Evolutionary conservation across 1,140 invertebrate species (phyloP), one percentile per base, ranked within the genome.

Genomic region (Lepidostoma basale): DNA sequence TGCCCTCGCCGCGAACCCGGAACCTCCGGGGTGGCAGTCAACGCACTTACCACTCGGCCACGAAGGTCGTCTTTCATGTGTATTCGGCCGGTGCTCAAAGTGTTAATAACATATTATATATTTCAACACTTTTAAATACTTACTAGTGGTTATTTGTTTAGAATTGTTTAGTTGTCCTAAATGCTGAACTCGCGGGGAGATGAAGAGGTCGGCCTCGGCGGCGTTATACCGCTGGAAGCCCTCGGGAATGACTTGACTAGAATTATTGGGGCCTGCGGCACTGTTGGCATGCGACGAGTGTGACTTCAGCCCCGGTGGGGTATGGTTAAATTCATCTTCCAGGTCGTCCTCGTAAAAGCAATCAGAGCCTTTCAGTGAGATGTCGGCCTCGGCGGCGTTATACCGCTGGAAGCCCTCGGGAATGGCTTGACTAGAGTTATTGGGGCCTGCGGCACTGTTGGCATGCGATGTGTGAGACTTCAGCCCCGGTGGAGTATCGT

Each of bases 321-420:
- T n/a, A 40, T 69, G 67, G 42, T 40, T 63, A 12, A 69, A 36
- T 18, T 69, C 52, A 16, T 68, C 67, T 47, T 73, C 71, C 30
- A 69, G 44, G 28, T 64, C 68, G 28, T 70, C 68, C 12, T 70
- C 68, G 30, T 70, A 65, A 59, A n/a, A n/a, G n/a, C n/a, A n/a
- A n/a, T n/a, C n/a, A n/a, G n/a, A n/a, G n/a, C n/a, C n/a, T n/a
- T n/a, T n/a, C n/a, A n/a, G n/a, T n/a, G n/a, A 72, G 22, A 65
- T 23, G 36, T 69, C 62, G 8, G 44, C 62, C 18, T 73, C 63
- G 10, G 44, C 58, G 6, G 54, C 25, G 59, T 40, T 64, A 28
- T 56, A 69, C 16, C 49, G 12, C 59, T 73, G 59, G 26, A 73
- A 69, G 33, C 59, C 71, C 25, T 72, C 70, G 23, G 54, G 66